These are phyloP conservation scores for Nomada lathburiana DNA, from an alignment of 2,888 invertebrate genomes.

Conservation along the genomic window DNA sequence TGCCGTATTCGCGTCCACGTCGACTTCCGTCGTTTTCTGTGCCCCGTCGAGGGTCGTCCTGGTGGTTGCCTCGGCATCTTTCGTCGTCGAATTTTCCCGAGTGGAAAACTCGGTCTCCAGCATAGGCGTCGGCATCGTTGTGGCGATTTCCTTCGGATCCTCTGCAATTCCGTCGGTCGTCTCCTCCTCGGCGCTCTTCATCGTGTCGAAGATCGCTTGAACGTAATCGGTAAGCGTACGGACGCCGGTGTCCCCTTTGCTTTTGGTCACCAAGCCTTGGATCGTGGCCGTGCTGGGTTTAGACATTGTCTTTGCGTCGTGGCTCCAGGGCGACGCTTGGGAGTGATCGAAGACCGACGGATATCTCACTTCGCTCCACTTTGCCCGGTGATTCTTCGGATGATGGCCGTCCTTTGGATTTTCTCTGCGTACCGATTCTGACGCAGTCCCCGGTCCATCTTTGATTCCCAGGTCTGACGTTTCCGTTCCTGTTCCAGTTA, in stretches of 20 bases:
- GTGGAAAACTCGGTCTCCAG: neutral
- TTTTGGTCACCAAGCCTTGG: conserved; percentile 31
- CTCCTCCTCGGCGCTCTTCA: conserved; percentile 78
- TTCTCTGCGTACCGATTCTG: conserved; percentile 1
- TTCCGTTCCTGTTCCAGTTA: neutral
- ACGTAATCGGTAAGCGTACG: conserved; percentile 79
- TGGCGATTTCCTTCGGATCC: neutral
- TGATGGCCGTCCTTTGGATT: conserved; percentile 53
- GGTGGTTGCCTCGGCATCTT: conserved; percentile 15
- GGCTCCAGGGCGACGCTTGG: conserved; percentile 27
- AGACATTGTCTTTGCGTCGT: conserved; percentile 17
- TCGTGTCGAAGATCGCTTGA: conserved; percentile 81
- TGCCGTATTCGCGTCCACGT: neutral
- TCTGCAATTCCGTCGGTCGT: conserved; percentile 30
- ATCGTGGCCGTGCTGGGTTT: conserved; percentile 26
- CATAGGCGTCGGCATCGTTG: neutral
- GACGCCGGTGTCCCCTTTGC: conserved; percentile 43
- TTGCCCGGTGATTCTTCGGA: conserved; percentile 80
- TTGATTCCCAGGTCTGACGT: neutral
- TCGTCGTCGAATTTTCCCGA: neutral
- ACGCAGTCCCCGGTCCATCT: neutral
- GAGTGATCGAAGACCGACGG: conserved; percentile 69
- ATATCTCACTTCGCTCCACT: conserved; percentile 81
- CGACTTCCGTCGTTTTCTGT: conserved; percentile 7
- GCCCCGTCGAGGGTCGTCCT: neutral